These are phyloP conservation scores for Pammene fasciana DNA, from an alignment of 2,888 invertebrate genomes.

Conservation along the genomic window DNA sequence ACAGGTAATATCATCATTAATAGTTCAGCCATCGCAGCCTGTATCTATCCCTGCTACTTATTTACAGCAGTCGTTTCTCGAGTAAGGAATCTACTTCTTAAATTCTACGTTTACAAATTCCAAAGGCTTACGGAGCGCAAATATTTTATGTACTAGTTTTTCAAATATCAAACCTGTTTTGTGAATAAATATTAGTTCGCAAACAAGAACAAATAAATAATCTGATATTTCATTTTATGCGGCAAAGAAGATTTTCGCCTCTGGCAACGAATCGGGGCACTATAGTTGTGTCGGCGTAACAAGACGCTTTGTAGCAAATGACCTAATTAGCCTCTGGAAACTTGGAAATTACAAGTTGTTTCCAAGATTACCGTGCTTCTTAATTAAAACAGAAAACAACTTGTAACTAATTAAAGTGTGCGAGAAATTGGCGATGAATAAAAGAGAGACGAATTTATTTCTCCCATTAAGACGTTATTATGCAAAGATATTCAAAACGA, in stretches of 20 bases:
- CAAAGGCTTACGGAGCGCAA: no score
- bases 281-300: slow-evolving; percentile 12
- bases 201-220: not conserved
- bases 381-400: slow-evolving; percentile 25
- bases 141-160: no score
- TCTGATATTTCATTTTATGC: not conserved
- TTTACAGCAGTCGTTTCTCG: no score
- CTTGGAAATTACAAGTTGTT: slow-evolving; percentile 11
- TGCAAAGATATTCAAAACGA: not conserved
- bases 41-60: no score
- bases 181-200: not conserved
- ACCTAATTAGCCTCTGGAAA: slow-evolving; percentile 22
- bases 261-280: not conserved
- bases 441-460: not conserved
- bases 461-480: not conserved
- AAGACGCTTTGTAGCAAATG: slow-evolving; percentile 15
- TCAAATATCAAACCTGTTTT: no score
- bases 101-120: no score
- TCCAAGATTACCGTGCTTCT: slow-evolving; percentile 14
- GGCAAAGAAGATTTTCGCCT: not conserved
- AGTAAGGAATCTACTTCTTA: no score
- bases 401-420: slow-evolving; percentile 17
- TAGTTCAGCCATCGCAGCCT: no score
- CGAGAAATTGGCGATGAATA: not conserved
- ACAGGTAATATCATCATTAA: no score